These are phyloP conservation scores for Leptogaster cylindrica DNA, from an alignment of 2,888 invertebrate species.

Conservation along the genomic window DNA sequence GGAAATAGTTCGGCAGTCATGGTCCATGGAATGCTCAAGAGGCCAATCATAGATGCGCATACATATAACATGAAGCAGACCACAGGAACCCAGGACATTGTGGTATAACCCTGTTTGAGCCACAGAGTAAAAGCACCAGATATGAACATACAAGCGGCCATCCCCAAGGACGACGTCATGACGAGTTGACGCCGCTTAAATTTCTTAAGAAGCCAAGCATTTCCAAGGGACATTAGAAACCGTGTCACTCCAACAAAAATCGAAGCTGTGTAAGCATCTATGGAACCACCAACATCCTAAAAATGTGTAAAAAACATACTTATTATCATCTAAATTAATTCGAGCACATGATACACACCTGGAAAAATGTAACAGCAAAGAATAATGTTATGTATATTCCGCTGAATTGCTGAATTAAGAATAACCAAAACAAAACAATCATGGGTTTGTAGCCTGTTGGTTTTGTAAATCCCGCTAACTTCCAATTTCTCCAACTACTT, in stretches of 20 bases:
- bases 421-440: conserved; percentile 64
- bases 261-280: conserved; percentile 66
- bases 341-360: conserved; percentile 61
- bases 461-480: conserved; percentile 62
- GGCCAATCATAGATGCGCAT: conserved; percentile 67
- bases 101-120: conserved; percentile 59
- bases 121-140: conserved; percentile 65
- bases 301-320: conserved; percentile 51
- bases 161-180: conserved; percentile 64
- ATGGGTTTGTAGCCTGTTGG: conserved; percentile 69
- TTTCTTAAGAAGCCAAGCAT: conserved; percentile 65
- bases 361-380: conserved; percentile 68
- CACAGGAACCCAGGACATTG: conserved; percentile 63
- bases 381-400: conserved; percentile 70
- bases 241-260: conserved; percentile 66
- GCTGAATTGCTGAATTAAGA: conserved; percentile 68
- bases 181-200: conserved; percentile 65
- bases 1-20: conserved; percentile 71
- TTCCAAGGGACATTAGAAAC: conserved; percentile 66
- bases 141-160: conserved; percentile 66
- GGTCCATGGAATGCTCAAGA: conserved; percentile 70
- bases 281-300: conserved; percentile 61
- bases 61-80: conserved; percentile 65
- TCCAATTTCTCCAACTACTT: conserved; percentile 54
- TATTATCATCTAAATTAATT: background rate